These are phyloP conservation scores for Gymnothorax reevesii DNA, from an alignment of 2,797 vertebrate genomes.

Conservation along the genomic window DNA sequence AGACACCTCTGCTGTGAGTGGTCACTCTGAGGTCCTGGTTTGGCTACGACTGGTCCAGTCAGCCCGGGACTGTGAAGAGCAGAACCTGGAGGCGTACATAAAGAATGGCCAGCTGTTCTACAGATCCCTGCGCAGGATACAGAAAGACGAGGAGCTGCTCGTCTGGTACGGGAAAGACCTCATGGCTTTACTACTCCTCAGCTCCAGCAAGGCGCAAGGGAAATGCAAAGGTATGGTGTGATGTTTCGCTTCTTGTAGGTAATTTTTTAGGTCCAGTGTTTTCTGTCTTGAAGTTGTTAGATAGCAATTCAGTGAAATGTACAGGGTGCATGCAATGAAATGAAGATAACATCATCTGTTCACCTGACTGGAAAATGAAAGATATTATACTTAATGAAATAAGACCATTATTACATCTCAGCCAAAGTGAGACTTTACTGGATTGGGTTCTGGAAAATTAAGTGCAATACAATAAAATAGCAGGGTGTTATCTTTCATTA, in stretches of 20 bases:
- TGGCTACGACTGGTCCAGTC: conserved; percentile 81
- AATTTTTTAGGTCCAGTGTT: background rate
- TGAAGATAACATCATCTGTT: background rate
- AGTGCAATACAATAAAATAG: background rate
- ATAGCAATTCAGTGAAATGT: background rate
- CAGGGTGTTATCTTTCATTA: background rate
- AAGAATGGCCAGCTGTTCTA: conserved; percentile 83
- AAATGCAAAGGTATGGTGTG: conserved; percentile 71
- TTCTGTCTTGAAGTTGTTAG: background rate
- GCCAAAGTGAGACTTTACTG: background rate
- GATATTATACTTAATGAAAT: too few relatives aligned
- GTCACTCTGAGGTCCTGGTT: conserved; percentile 72
- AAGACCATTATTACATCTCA: too few relatives aligned
- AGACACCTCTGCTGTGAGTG: conserved; percentile 74
- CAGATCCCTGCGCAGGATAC: conserved; percentile 76
- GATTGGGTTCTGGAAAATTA: background rate
- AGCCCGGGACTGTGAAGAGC: conserved; percentile 76
- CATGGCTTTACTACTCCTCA: conserved; percentile 72
- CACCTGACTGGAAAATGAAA: background rate
- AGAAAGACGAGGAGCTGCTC: conserved; percentile 79
- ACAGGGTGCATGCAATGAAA: background rate
- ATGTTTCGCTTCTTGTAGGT: background rate
- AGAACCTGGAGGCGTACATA: conserved; percentile 82
- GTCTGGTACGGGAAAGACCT: conserved; percentile 83
- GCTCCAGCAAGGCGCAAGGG: conserved; percentile 59